Evolutionary conservation across 2,113 vertebrate genomes (phyloP).

Genomic region (Nansenia antarctica): DNA sequence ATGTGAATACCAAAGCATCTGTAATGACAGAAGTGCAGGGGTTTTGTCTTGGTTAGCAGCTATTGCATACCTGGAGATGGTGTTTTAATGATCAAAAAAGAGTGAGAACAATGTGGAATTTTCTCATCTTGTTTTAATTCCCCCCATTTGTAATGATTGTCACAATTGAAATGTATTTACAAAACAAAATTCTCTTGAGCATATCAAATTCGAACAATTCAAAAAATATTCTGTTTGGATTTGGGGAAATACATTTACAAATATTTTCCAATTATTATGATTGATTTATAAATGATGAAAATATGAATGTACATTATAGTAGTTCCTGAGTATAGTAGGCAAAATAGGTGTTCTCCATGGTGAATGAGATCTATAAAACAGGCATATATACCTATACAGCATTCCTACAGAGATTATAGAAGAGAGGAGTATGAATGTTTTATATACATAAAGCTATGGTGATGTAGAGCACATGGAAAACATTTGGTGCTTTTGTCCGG

Average conservation of each 20-base stretch:
- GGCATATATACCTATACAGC: slow-evolving; percentile 19
- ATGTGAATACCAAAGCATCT: too few relatives aligned
- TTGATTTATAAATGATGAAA: neutral
- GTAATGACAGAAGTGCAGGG: too few relatives aligned
- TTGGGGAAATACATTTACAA: neutral
- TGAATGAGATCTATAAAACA: neutral
- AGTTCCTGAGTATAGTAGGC: slow-evolving; percentile 40
- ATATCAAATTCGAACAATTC: neutral
- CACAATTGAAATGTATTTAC: neutral
- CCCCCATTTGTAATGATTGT: neutral
- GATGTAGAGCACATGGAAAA: too few relatives aligned
- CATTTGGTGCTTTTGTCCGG: too few relatives aligned
- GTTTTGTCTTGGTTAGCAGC: too few relatives aligned
- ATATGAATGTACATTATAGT: neutral
- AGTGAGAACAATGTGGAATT: neutral
- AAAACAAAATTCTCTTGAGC: neutral
- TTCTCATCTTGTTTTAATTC: neutral
- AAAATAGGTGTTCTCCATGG: slow-evolving; percentile 9
- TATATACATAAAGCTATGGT: too few relatives aligned
- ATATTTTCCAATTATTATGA: neutral
- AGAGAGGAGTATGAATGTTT: neutral
- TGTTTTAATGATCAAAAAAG: too few relatives aligned
- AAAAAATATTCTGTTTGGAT: neutral
- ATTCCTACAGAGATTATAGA: slow-evolving; percentile 20
- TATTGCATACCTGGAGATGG: too few relatives aligned